phyloP scores from a whole-genome alignment of 1,140 invertebrate species.

The Reticulitermes speratus region DNA sequence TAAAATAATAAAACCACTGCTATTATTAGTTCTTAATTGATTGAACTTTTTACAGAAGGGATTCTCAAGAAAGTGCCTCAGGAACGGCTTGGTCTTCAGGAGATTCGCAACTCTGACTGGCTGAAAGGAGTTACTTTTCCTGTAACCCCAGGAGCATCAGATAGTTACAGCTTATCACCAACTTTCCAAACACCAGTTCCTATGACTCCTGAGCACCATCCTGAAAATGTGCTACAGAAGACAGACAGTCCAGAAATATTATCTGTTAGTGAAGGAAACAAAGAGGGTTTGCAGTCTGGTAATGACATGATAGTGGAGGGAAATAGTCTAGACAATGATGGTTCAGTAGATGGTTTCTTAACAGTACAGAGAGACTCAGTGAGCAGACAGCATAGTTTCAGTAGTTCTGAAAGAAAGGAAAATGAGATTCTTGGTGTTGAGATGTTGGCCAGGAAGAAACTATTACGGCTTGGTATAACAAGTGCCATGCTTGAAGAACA shows the following conservation, averaged over 20 bases:
- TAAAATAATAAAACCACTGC: too few species aligned
- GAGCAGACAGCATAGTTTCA: background rate
- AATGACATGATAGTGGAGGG: background rate
- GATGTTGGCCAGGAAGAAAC: conserved; percentile 45
- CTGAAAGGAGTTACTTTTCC: conserved; percentile 46
- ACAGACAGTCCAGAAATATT: background rate
- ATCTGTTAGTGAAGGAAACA: background rate
- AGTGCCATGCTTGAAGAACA: conserved; percentile 52
- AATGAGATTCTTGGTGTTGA: conserved; percentile 44
- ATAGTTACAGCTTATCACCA: conserved; percentile 38
- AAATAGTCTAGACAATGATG: background rate
- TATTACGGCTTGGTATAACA: conserved; percentile 56
- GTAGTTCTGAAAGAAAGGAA: background rate
- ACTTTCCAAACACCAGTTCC: background rate
- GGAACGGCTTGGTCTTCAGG: conserved; percentile 51
- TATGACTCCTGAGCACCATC: background rate
- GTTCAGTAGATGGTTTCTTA: background rate
- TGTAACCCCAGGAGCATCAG: conserved; percentile 44
- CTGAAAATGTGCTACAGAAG: conserved; percentile 23
- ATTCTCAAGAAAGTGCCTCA: conserved; percentile 53
- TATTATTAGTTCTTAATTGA: too few species aligned
- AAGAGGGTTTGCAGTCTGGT: background rate
- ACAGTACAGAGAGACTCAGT: background rate
- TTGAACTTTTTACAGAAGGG: conserved; percentile 40
- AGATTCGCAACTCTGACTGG: conserved; percentile 55